phyloP scores from a whole-genome alignment of 2,113 vertebrate genomes.

The Pituophis catenifer region DNA sequence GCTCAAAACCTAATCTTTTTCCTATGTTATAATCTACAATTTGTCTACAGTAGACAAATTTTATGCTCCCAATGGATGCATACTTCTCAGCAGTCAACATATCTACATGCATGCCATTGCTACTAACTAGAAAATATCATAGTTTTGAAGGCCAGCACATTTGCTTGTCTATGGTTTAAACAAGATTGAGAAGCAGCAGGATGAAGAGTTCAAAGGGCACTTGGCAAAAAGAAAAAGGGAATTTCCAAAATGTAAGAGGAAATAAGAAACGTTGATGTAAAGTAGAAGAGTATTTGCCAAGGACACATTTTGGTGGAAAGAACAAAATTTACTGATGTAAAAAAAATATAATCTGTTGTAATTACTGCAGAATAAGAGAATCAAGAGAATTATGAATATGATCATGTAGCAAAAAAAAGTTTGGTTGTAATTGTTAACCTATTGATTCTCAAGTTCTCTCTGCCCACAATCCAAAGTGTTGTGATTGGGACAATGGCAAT shows the following conservation, averaged over 20 bases:
- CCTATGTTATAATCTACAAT: conserved; percentile 5
- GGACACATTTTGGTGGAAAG: neutral
- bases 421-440: neutral
- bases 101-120: neutral
- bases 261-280: neutral
- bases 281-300: neutral
- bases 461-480: neutral
- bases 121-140: neutral
- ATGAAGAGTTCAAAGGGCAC: neutral
- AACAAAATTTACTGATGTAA: neutral
- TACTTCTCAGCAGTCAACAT: neutral
- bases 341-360: neutral
- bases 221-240: neutral
- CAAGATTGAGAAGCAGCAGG: neutral
- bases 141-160: neutral
- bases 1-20: neutral
- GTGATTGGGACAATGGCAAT: neutral
- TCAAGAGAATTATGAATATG: neutral
- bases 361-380: neutral
- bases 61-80: neutral
- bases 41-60: neutral
- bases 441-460: neutral
- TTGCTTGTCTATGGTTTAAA: neutral
- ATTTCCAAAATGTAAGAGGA: neutral
- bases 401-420: neutral